Percentiles rank a stretch among this genome's conserved stretches.
These are phyloP conservation scores for Epinotia demarniana DNA, from an alignment of 2,888 invertebrate species.

Conservation along the genomic window DNA sequence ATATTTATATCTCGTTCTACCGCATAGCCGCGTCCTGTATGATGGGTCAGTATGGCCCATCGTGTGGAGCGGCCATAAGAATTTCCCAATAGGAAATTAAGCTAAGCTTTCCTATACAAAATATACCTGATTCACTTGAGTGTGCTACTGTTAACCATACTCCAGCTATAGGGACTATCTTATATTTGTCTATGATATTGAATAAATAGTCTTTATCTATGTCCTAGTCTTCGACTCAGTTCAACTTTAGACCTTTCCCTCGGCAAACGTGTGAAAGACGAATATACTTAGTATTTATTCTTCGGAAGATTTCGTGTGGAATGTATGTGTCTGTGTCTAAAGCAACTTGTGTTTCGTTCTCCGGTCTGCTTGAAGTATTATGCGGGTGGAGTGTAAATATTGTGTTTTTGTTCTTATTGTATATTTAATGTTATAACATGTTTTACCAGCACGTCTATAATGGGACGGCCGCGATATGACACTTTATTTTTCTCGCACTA, in stretches of 20 bases:
- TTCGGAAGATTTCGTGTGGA: neutral
- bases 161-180: neutral
- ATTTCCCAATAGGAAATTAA: neutral
- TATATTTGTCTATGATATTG: constrained; percentile 11
- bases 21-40: no score
- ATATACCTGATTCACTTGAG: no score
- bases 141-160: neutral
- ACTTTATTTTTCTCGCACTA: no score
- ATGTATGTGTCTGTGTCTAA: constrained; percentile 55
- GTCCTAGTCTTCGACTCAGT: constrained; percentile 21
- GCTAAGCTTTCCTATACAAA: no score
- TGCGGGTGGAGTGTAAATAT: constrained; percentile 61
- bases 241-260: constrained; percentile 28
- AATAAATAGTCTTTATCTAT: constrained; percentile 29
- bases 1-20: no score
- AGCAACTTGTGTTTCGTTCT: constrained; percentile 53
- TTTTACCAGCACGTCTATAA: no score
- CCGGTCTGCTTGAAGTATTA: constrained; percentile 58
- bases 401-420: neutral
- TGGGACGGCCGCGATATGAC: no score
- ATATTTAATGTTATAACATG: no score
- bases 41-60: no score
- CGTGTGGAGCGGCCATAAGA: no score
- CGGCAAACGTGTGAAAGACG: constrained; percentile 16
- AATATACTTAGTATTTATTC: neutral